Percentiles rank a stretch among this genome's conserved stretches.
Conservation (phyloP, 2,113 vertebrate genomes). For the Brienomyrus brachyistius region DNA sequence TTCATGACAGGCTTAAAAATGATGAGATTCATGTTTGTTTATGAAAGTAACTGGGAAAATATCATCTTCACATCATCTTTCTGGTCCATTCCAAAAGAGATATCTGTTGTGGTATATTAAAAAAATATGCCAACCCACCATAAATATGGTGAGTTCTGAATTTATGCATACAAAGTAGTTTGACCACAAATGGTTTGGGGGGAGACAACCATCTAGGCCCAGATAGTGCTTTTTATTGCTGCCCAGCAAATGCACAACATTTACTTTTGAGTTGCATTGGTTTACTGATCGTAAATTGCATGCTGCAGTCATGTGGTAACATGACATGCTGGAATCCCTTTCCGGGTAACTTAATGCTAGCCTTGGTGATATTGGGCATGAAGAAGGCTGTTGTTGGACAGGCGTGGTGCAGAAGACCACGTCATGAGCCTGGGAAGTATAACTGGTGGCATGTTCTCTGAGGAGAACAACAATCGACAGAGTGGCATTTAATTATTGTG, state of each 20-base stretch:
- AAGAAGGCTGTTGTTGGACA: slow-evolving; percentile 19
- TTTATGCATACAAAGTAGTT: background rate
- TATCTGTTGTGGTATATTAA: background rate
- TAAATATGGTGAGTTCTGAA: background rate
- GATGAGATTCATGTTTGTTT: background rate
- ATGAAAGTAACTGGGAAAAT: background rate
- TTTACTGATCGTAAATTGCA: background rate
- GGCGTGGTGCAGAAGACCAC: background rate
- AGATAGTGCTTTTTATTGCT: background rate
- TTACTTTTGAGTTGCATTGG: background rate
- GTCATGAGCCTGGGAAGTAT: background rate
- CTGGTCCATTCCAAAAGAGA: background rate
- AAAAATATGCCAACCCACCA: background rate
- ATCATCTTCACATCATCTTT: background rate
- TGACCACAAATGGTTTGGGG: background rate
- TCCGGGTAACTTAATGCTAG: slow-evolving; percentile 26
- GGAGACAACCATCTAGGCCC: background rate
- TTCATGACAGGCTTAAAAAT: background rate
- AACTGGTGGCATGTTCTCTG: background rate
- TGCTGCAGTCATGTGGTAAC: slow-evolving; percentile 1
- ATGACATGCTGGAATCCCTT: slow-evolving; percentile 1
- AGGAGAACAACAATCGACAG: background rate
- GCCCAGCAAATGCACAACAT: background rate
- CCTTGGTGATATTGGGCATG: slow-evolving; percentile 22
- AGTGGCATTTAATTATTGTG: background rate